Percentiles rank a stretch among this genome's conserved stretches.
phyloP scores from a whole-genome alignment of 2,797 vertebrate species.

The Cynodonichthys magdalenae region DNA sequence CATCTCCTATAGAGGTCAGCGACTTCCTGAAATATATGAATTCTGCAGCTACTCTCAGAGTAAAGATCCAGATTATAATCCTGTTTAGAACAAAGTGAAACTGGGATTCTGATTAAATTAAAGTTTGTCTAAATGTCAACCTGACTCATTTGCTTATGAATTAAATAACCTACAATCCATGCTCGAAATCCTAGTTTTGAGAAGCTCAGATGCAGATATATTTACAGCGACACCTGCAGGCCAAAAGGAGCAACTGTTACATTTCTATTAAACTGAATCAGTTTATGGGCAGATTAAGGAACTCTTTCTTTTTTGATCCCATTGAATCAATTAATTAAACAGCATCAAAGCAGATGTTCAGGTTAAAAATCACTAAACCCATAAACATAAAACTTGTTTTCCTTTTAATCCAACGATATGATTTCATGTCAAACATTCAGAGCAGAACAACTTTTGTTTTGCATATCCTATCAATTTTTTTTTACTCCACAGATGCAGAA shows the following conservation, averaged over 20 bases:
- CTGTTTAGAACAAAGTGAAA: too few species aligned
- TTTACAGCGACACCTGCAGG: conserved; percentile 43
- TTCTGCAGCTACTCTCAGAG: too few species aligned
- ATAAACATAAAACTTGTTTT: conserved; percentile 30
- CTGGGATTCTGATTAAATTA: too few species aligned
- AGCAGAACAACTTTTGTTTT: conserved; percentile 8
- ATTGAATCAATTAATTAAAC: conserved; percentile 67
- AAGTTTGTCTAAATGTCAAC: too few species aligned
- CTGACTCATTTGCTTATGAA: too few species aligned
- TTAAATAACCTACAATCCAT: too few species aligned
- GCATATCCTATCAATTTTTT: conserved; percentile 13
- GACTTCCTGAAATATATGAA: too few species aligned
- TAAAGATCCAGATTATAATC: too few species aligned
- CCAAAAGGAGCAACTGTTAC: neutral
- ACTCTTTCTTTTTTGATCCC: too few species aligned
- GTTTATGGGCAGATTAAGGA: neutral
- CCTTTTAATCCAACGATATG: conserved; percentile 14
- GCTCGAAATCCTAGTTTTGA: too few species aligned
- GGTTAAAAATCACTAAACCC: conserved; percentile 44
- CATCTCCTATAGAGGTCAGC: too few species aligned
- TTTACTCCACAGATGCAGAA: conserved; percentile 4
- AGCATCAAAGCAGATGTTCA: conserved; percentile 65
- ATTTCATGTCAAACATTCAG: conserved; percentile 33
- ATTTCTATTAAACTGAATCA: neutral
- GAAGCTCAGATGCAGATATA: neutral